Evolutionary conservation across 2,113 vertebrate genomes (phyloP).

Genomic region (Emydura subglobosa): DNA sequence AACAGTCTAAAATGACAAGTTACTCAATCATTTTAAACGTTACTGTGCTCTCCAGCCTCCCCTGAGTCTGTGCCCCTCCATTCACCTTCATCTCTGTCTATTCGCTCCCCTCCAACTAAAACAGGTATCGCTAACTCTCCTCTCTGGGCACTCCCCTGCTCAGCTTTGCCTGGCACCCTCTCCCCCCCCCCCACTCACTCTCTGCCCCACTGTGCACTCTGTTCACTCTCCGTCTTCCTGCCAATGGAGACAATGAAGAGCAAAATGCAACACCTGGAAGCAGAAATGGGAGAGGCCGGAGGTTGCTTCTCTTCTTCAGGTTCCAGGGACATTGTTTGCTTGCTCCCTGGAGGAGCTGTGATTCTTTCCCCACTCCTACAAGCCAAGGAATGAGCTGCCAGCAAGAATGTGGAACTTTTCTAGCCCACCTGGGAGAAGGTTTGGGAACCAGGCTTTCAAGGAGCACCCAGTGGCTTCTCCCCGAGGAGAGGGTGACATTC

Average conservation of each 20-base stretch:
- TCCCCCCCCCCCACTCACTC: not conserved
- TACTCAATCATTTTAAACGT: not conserved
- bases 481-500: not conserved
- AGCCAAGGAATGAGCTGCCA: not conserved
- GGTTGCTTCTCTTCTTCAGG: not conserved
- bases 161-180: too few species aligned
- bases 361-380: rapidly evolving
- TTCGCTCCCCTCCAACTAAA: not conserved
- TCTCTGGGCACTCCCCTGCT: not conserved
- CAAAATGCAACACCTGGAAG: not conserved
- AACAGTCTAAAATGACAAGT: not conserved
- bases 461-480: not conserved
- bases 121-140: not conserved
- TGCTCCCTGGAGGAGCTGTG: not conserved
- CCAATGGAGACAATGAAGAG: not conserved
- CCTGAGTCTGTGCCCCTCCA: not conserved
- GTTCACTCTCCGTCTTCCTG: too few species aligned
- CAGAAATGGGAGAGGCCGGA: not conserved
- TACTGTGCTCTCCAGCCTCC: not conserved
- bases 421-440: not conserved
- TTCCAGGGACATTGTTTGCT: rapidly evolving
- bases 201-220: too few species aligned
- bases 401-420: not conserved
- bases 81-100: not conserved
- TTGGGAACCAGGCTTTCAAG: not conserved